Evolutionary conservation across 2,888 invertebrate species (phyloP).

Genomic region (Tachina grossa): DNA sequence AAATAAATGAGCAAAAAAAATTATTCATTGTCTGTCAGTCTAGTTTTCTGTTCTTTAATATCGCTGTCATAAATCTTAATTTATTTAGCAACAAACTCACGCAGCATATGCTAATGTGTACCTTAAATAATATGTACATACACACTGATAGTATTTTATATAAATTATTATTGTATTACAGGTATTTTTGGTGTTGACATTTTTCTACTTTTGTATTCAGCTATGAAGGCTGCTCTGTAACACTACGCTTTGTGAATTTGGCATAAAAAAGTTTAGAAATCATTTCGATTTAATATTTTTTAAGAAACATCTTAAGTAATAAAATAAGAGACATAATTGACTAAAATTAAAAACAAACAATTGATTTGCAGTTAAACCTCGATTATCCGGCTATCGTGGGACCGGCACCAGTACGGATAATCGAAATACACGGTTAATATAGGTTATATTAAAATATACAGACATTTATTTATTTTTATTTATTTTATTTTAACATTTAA

Average conservation of each 20-base stretch:
- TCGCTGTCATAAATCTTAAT: conserved; percentile 69
- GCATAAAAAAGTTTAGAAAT: not conserved
- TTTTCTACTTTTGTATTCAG: not conserved
- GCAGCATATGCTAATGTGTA: not conserved
- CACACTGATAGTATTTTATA: not conserved
- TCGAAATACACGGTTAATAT: no score
- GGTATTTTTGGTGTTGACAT: not conserved
- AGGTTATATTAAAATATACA: no score
- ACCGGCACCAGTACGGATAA: no score
- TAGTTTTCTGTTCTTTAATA: conserved; percentile 29
- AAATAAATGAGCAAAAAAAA: not conserved
- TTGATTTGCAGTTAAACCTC: no score
- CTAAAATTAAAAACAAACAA: no score
- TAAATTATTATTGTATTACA: conserved; percentile 39
- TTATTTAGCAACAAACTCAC: conserved; percentile 42
- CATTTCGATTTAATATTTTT: no score
- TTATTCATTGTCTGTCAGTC: not conserved
- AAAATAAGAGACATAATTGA: no score
- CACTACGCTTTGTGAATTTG: not conserved
- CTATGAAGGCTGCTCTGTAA: not conserved
- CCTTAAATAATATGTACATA: not conserved
- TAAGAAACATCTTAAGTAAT: no score
- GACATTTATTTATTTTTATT: no score
- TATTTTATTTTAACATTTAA: no score
- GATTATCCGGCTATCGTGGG: no score